Evolutionary conservation across 2,797 vertebrate species (phyloP).

Genomic region (Botia kubotai): DNA sequence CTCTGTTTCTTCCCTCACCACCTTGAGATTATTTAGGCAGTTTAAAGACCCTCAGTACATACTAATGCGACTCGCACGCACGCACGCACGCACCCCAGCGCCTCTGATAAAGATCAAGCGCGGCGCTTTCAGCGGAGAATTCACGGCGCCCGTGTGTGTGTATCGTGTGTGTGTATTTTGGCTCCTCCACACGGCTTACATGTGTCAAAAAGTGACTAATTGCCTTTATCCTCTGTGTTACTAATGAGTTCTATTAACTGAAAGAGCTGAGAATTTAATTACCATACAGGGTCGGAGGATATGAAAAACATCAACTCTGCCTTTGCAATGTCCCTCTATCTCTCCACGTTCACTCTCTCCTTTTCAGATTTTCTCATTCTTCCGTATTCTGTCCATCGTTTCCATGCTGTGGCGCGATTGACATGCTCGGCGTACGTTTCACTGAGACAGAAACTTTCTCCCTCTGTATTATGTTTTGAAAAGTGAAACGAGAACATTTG

Average conservation of each 20-base stretch:
- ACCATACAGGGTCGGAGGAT: constrained; percentile 67
- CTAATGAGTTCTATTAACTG: constrained; percentile 76
- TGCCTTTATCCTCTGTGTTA: constrained; percentile 66
- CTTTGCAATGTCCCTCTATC: constrained; percentile 36
- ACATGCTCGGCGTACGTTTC: constrained; percentile 65
- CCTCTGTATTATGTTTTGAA: neutral
- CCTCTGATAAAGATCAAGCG: constrained; percentile 37
- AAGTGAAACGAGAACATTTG: constrained; percentile 11
- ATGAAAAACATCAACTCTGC: constrained; percentile 64
- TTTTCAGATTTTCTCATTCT: neutral
- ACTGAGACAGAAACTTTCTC: constrained; percentile 67
- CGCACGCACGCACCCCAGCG: neutral
- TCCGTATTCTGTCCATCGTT: neutral
- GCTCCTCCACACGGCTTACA: constrained; percentile 31
- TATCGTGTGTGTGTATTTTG: constrained; percentile 18
- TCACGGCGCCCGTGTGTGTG: neutral
- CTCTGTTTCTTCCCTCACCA: neutral
- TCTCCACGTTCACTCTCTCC: neutral
- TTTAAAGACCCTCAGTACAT: constrained; percentile 33
- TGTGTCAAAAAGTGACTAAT: constrained; percentile 76
- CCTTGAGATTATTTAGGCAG: constrained; percentile 32
- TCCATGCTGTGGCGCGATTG: constrained; percentile 57
- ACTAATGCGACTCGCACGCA: neutral
- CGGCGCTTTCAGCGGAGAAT: constrained; percentile 22
- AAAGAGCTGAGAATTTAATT: constrained; percentile 71